Evolutionary conservation across 2,797 vertebrate species (phyloP).

Genomic region (Falco peregrinus): DNA sequence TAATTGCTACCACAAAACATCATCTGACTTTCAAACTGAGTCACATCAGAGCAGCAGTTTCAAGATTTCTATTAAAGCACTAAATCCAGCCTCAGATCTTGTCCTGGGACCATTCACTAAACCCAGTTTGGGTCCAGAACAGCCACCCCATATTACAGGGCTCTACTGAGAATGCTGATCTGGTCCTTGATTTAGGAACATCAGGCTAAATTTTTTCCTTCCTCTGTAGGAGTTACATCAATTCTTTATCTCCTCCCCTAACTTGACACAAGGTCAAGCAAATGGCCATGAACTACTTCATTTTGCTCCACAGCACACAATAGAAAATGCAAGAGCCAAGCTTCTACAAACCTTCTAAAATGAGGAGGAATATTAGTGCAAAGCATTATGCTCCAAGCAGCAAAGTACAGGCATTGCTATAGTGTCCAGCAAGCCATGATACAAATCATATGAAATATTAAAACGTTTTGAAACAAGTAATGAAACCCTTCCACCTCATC

Average conservation of each 20-base stretch:
- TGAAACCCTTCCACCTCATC: background rate
- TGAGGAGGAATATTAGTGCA: background rate
- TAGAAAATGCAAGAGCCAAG: background rate
- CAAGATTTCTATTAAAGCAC: background rate
- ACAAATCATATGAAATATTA: background rate
- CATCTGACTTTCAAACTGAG: background rate
- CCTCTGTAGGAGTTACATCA: background rate
- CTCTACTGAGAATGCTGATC: background rate
- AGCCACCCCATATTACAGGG: background rate
- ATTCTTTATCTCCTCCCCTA: background rate
- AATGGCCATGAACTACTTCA: background rate
- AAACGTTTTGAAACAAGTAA: background rate
- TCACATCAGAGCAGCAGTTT: background rate
- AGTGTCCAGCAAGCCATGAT: background rate
- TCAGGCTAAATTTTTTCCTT: background rate
- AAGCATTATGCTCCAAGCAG: background rate
- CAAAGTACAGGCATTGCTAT: background rate
- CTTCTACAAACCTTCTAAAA: background rate
- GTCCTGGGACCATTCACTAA: background rate
- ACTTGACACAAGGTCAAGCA: background rate
- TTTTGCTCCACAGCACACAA: background rate
- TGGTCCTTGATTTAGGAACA: background rate
- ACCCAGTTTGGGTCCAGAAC: background rate
- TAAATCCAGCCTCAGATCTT: background rate
- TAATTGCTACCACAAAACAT: background rate